Evolutionary conservation across 2,113 vertebrate genomes (phyloP).

Genomic region (Centropus unirufus): DNA sequence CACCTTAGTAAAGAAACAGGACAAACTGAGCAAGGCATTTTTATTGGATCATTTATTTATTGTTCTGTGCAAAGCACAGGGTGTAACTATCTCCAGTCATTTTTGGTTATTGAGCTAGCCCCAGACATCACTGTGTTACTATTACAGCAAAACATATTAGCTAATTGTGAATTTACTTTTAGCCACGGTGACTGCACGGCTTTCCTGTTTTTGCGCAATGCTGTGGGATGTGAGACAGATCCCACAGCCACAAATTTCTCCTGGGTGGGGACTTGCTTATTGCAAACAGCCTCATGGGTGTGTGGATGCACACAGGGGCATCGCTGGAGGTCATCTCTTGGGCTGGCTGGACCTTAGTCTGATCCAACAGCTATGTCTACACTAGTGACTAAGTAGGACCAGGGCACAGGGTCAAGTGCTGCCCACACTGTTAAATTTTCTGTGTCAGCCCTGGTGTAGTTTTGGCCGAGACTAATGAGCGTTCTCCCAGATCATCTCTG

Average conservation of each 20-base stretch:
- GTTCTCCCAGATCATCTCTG: background rate
- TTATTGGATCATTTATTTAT: constrained; percentile 69
- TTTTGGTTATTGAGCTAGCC: constrained; percentile 64
- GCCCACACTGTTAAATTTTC: background rate
- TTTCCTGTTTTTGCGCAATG: constrained; percentile 57
- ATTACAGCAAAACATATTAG: constrained; percentile 69
- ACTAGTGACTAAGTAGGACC: background rate
- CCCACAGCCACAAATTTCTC: constrained; percentile 31
- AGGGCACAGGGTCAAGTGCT: background rate
- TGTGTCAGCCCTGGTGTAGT: background rate
- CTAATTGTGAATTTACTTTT: constrained; percentile 68
- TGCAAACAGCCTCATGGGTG: background rate
- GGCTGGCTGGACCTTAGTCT: background rate
- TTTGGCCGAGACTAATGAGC: background rate
- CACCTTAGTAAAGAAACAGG: background rate
- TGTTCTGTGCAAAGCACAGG: constrained; percentile 63
- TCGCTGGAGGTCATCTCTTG: background rate
- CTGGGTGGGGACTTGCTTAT: constrained; percentile 25
- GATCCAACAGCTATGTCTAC: background rate
- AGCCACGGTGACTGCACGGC: constrained; percentile 43
- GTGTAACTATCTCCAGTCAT: constrained; percentile 65
- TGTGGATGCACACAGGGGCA: background rate
- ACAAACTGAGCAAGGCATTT: background rate
- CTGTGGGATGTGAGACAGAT: constrained; percentile 22
- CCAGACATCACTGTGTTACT: constrained; percentile 52